Base-by-base conservation (phyloP, 23 tunicate genomes). In the Trididemnum nubilum region DNA sequence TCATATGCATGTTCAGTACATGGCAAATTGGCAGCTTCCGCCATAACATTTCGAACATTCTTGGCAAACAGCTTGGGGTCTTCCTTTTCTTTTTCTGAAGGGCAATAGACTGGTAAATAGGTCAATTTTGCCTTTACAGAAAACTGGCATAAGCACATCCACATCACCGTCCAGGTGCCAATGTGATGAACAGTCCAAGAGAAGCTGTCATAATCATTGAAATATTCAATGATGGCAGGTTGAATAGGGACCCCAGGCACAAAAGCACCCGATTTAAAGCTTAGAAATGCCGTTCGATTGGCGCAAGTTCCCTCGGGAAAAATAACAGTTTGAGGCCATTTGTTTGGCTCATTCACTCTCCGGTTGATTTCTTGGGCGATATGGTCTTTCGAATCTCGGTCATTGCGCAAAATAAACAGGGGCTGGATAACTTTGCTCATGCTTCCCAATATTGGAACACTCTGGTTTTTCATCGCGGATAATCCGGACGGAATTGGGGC, bases 261-360 rank as follows among this genome's bases (percentile, higher is more conserved):
- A 79, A 92, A 92, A 2, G 85, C 97, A 33, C 97, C 97, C 4
- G 82, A 66, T 87, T 92, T 92, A 37, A 92, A 92, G 29, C 65
- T 40, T 0, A 92, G 86, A 21, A 92, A 72, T n/a, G 77, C 67
- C 37, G 78, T 71, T 49, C 85, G 35, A 39, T 92, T 92, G 22
- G 97, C 77, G 61, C 92, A 82, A 2, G 92, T 87, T 33, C 88
- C 97, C 77, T 92, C 97, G 4, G 97, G 97, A 73, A 86, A 92
- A 0, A 92, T 49, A n/a, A 79, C 44, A 2, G 51, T 52, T 60
- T 93, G 98, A 0, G 98, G 98, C 98, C 98, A 93, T 23, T 36
- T 0, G 19, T 31, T 39, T n/a, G 87, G 71, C 35, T 59, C 31
- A 9, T 65, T 72, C 28, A 78, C 88, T 33, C 98, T 76, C 32